Evolutionary conservation across 1,140 invertebrate genomes (phyloP), one percentile per base, ranked within the genome.

Genomic region (Helicorthomorpha holstii): DNA sequence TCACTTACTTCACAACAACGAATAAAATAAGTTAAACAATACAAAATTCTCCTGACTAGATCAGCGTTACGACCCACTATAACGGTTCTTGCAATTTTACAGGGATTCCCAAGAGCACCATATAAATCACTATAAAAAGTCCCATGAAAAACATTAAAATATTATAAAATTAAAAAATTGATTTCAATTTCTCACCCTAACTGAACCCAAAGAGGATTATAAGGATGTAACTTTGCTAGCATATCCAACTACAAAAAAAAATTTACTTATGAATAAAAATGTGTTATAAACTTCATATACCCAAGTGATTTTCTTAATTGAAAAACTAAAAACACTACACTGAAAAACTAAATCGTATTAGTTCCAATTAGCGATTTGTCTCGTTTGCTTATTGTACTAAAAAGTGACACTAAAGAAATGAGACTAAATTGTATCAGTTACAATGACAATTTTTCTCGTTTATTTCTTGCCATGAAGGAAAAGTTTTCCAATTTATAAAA

Each of bases 201-300:
- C 61, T 91, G 87, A 0, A 82, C 82, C 86, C 86, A 90, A 0
- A 91, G 61, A 0, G 84, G 83, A 70, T 89, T 90, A 51, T 78
- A 67, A 23, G 69, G 69, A 59, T 70, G 67, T 21, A 66, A 63
- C 55, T 66, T 69, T 4, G 68, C 66, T 34, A 70, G 51, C 4
- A 65, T 57, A 55, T 71, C 64, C 29, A 70, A 49, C 67, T 69
- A 56, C 23, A 60, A 57, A 41, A 41, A 53, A 2, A 54, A 49
- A 16, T 42, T 1, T 43, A 42, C 21, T 19, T 7, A 46, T 46
- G 7, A 25, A n/a, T 45, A n/a, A 50, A 10, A 27, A 41, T 42
- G 22, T 26, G 24, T 44, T 21, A 26, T 45, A 16, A 52, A 12
- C 51, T 2, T 2, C 52, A 38, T 38, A 41, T 19, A 26, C n/a